Evolutionary conservation across 2,888 invertebrate genomes (phyloP).

Genomic region (Xiphydria camelus): DNA sequence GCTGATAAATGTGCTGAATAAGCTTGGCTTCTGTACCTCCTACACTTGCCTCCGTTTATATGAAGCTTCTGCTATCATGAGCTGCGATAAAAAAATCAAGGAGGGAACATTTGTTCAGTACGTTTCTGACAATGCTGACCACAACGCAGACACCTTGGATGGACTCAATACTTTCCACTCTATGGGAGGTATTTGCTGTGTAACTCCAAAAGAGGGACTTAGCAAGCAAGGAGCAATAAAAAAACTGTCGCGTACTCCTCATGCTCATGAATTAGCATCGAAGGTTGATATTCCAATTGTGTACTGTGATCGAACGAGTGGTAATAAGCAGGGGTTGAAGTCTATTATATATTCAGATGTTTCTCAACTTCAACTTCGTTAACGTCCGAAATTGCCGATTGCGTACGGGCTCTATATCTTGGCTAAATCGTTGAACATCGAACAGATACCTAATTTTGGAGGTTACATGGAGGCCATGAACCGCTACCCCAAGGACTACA

Average conservation of each 20-base stretch:
- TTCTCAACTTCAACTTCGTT: no score
- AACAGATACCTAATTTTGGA: no score
- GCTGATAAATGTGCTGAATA: constrained; percentile 9
- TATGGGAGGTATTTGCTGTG: constrained; percentile 10
- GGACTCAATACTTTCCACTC: constrained; percentile 13
- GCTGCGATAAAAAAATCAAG: background rate
- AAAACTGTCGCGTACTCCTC: background rate
- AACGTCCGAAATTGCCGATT: no score
- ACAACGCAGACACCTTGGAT: no score
- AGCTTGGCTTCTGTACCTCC: constrained; percentile 6
- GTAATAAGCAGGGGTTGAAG: no score
- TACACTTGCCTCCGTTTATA: constrained; percentile 5
- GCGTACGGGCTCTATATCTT: no score
- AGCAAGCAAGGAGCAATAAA: constrained; percentile 1
- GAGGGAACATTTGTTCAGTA: constrained; percentile 7
- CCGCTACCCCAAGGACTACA: background rate
- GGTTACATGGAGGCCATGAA: no score
- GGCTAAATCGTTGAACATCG: no score
- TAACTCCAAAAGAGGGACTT: constrained; percentile 7
- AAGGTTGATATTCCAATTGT: constrained; percentile 1
- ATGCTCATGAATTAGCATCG: background rate
- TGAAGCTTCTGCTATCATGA: constrained; percentile 9
- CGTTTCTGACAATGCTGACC: no score
- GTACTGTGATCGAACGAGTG: background rate
- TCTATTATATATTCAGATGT: no score